Percentiles rank a stretch among this genome's conserved stretches.
Evolutionary conservation across 2,113 vertebrate genomes (phyloP).

Genomic region (Fulica atra): DNA sequence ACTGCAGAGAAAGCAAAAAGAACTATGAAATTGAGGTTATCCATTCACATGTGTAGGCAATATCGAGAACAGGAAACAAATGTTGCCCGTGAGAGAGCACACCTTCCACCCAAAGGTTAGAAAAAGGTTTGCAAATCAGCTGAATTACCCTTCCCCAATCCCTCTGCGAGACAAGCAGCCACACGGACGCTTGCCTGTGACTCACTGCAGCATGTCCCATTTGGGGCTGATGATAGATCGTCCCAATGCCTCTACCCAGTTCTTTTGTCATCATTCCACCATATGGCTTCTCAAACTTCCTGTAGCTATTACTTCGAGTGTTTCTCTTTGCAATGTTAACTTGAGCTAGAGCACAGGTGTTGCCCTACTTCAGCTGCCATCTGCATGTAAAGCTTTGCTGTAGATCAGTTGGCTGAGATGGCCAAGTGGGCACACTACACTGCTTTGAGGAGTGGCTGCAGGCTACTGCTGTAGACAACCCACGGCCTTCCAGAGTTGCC

Average conservation of each 20-base stretch:
- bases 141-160: neutral
- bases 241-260: neutral
- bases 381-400: constrained; percentile 1
- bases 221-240: neutral
- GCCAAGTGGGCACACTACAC: neutral
- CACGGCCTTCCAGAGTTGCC: neutral
- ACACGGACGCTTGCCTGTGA: neutral
- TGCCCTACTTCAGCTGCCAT: constrained; percentile 42
- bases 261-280: neutral
- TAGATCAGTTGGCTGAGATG: neutral
- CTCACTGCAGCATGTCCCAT: accelerated
- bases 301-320: neutral
- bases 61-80: neutral
- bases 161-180: neutral
- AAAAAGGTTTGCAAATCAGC: neutral
- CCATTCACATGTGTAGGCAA: neutral
- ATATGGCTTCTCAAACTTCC: neutral
- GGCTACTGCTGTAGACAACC: neutral
- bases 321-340: neutral
- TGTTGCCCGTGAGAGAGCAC: accelerated
- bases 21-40: neutral
- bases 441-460: neutral
- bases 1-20: neutral
- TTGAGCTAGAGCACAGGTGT: constrained; percentile 31
- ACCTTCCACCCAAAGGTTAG: neutral